Evolutionary conservation across 2,888 invertebrate genomes (phyloP).

Genomic region (Scaptomyza flava): DNA sequence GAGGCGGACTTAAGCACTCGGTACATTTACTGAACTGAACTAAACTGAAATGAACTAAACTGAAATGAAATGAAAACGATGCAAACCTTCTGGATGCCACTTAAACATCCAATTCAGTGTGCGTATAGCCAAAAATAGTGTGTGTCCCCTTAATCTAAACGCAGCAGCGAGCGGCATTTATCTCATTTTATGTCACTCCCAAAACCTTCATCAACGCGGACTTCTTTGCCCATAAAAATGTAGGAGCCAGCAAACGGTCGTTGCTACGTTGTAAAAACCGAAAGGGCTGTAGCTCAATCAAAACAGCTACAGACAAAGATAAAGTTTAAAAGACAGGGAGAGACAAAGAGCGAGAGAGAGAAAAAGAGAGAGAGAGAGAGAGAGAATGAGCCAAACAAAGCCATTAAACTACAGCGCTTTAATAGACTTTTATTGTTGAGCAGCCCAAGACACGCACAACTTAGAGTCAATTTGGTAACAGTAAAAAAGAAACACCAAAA

Average conservation of each 20-base stretch:
- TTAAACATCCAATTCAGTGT: slow-evolving; percentile 42
- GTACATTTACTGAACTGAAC: slow-evolving; percentile 20
- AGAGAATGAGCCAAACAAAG: slow-evolving; percentile 49
- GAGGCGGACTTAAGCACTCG: slow-evolving; percentile 10
- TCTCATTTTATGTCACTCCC: slow-evolving; percentile 65
- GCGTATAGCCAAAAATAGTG: slow-evolving; percentile 25
- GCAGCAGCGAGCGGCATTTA: slow-evolving; percentile 35
- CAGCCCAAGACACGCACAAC: slow-evolving; percentile 53
- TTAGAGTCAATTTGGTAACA: slow-evolving; percentile 50
- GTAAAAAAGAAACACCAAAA: slow-evolving; percentile 23
- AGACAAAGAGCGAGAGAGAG: too few species aligned
- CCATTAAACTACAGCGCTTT: slow-evolving; percentile 64
- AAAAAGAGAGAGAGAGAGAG: not conserved
- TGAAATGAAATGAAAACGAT: slow-evolving; percentile 42
- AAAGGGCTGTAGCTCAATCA: slow-evolving; percentile 54
- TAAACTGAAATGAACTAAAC: slow-evolving; percentile 31
- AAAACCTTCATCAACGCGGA: slow-evolving; percentile 63
- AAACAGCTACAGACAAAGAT: slow-evolving; percentile 15
- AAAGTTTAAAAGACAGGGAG: too few species aligned
- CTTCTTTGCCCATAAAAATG: slow-evolving; percentile 40
- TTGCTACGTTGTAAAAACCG: slow-evolving; percentile 37
- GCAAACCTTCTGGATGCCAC: slow-evolving; percentile 30
- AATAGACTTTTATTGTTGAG: slow-evolving; percentile 65
- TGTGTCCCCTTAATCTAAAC: slow-evolving; percentile 4
- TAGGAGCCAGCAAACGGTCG: slow-evolving; percentile 7